Evolutionary conservation across 1,140 invertebrate genomes (phyloP).

Genomic region (Aphelenchoides fujianensis): DNA sequence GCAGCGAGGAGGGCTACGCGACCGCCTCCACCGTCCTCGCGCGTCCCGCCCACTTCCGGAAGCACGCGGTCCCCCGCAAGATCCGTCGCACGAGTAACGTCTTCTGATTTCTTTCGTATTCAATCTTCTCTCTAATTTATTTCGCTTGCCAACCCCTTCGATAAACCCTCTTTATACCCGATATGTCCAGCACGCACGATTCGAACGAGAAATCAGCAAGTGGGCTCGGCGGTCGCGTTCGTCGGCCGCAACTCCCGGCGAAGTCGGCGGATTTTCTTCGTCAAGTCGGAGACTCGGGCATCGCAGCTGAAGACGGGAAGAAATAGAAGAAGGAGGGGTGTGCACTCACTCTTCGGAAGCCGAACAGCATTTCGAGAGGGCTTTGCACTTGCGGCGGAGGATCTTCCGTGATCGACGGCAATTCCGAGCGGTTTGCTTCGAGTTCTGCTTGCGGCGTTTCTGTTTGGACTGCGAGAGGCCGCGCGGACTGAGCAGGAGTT

Average conservation of each 20-base stretch:
- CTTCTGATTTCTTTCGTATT: background rate
- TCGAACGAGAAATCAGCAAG: background rate
- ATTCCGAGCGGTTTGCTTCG: slow-evolving; percentile 3
- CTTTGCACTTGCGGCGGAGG: slow-evolving; percentile 11
- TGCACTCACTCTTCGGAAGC: background rate
- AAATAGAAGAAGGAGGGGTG: background rate
- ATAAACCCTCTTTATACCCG: background rate
- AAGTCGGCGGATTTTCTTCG: background rate
- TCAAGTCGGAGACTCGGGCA: background rate
- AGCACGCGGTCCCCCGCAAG: background rate
- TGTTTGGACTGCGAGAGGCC: background rate
- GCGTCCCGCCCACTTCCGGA: background rate
- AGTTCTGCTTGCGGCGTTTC: background rate
- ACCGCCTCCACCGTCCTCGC: background rate
- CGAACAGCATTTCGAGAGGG: background rate
- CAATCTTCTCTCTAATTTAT: background rate
- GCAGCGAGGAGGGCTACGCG: background rate
- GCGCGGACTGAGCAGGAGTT: slow-evolving; percentile 13
- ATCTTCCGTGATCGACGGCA: slow-evolving; percentile 16
- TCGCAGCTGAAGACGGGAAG: background rate
- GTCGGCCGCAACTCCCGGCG: background rate
- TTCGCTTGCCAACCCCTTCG: no score
- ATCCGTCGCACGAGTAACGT: background rate
- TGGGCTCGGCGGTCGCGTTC: background rate
- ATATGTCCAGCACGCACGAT: background rate